Evolutionary conservation across 2,888 invertebrate genomes (phyloP), one percentile per base, ranked within the genome.

Genomic region (Agriopis leucophaearia): DNA sequence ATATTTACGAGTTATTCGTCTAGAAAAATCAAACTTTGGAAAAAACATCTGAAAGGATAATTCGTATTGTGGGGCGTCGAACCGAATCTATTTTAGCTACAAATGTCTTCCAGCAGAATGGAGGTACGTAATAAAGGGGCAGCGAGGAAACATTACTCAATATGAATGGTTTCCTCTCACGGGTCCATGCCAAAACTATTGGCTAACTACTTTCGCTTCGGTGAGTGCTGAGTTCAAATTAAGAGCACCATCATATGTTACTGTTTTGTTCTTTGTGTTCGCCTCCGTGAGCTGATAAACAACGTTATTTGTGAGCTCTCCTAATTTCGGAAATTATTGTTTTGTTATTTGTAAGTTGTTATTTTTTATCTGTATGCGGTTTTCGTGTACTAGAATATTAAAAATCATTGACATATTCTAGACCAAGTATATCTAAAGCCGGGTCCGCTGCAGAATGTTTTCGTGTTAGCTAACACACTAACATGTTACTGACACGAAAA

Each of bases 101-200:
- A 83, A 84, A 84, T 83, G 84, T 83, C 80, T 86, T 84, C 78
- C 82, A 80, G 75, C 77, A 78, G 81, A 81, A 81, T 78, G 79
- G 79, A 80, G 79, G 83, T 83, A 80, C 77, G 86, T 85, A 84
- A 85, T 86, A 83, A 84, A 85, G 84, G 81, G 80, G 82, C 83
- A 81, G 76, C 75, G 78, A 82, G 89, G 87, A 88, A 88, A 85
- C 88, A 90, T 90, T 90, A 88, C 80, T 88, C 88, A 86, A 86
- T 90, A 88, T 85, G 85, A 85, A 90, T 89, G 85, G 88, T 85
- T 90, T 89, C 90, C 90, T 83, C 81, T 81, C 76, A 81, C 78
- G 79, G 77, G 81, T 76, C 82, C 81, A 79, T 82, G 83, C 84
- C 87, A 83, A 85, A 88, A 87, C 88, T 88, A 86, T 87, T 84